Evolutionary conservation across 2,797 vertebrate species (phyloP).

Genomic region (Hydrolagus colliei): DNA sequence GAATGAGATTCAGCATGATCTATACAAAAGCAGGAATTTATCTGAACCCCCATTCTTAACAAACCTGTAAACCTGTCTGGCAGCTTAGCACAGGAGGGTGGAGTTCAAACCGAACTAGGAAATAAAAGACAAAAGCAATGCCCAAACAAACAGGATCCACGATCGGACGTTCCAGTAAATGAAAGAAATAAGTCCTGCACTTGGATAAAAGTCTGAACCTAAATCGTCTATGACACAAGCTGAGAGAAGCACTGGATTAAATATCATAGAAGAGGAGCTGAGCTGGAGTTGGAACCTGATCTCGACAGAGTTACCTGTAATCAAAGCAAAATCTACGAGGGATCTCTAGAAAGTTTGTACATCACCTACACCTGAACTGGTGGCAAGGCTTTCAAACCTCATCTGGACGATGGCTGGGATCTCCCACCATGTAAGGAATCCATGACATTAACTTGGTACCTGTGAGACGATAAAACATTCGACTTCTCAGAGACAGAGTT

Average conservation of each 20-base stretch:
- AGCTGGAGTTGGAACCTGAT: background rate
- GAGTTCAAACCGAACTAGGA: background rate
- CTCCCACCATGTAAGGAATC: too few relatives aligned
- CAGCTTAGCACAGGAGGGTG: background rate
- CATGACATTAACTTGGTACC: background rate
- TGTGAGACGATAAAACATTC: background rate
- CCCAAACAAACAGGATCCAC: too few relatives aligned
- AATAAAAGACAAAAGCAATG: background rate
- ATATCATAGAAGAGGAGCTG: background rate
- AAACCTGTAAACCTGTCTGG: background rate
- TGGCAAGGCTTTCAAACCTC: background rate
- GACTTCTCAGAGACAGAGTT: background rate
- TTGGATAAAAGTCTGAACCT: background rate
- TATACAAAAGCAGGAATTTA: background rate
- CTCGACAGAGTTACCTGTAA: conserved; percentile 9
- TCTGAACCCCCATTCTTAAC: background rate
- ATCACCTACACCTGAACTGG: background rate
- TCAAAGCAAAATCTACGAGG: background rate
- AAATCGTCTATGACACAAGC: background rate
- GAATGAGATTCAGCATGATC: background rate
- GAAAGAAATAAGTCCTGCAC: too few relatives aligned
- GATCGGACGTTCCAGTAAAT: background rate
- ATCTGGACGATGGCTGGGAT: background rate
- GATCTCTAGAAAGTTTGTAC: background rate
- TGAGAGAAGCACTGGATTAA: background rate